Conservation (phyloP, 2,113 vertebrate genomes). For the Vulpes ferrilata region DNA sequence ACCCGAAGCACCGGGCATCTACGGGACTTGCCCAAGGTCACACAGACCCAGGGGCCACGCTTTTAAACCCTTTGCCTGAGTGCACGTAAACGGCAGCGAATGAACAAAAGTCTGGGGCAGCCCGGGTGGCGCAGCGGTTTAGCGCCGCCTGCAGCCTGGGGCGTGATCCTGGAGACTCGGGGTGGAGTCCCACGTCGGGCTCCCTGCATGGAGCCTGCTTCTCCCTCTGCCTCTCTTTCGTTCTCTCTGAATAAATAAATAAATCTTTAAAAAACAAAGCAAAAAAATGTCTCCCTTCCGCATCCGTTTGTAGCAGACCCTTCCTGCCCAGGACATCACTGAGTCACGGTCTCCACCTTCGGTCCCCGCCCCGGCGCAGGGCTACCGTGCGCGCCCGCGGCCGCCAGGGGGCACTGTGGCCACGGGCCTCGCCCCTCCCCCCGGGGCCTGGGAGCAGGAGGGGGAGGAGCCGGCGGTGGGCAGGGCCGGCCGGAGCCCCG, state of each 20-base stretch:
- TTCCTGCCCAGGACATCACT: neutral
- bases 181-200: too few species aligned
- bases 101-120: neutral
- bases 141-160: too few species aligned
- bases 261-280: too few species aligned
- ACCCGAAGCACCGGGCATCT: neutral
- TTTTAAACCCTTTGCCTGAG: neutral
- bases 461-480: neutral
- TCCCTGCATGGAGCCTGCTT: too few species aligned
- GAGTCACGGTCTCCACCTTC: neutral
- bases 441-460: too few species aligned
- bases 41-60: neutral
- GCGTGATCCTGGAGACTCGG: too few species aligned
- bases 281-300: neutral
- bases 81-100: neutral
- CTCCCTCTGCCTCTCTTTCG: too few species aligned
- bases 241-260: too few species aligned
- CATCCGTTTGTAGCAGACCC: neutral
- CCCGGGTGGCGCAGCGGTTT: too few species aligned
- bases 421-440: neutral
- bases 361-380: fast-evolving
- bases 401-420: constrained; percentile 42
- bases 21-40: neutral
- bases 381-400: neutral
- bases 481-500: neutral